phyloP scores from a whole-genome alignment of 53 echinoderm and acorn worm species.

The Arbacia lixula region DNA sequence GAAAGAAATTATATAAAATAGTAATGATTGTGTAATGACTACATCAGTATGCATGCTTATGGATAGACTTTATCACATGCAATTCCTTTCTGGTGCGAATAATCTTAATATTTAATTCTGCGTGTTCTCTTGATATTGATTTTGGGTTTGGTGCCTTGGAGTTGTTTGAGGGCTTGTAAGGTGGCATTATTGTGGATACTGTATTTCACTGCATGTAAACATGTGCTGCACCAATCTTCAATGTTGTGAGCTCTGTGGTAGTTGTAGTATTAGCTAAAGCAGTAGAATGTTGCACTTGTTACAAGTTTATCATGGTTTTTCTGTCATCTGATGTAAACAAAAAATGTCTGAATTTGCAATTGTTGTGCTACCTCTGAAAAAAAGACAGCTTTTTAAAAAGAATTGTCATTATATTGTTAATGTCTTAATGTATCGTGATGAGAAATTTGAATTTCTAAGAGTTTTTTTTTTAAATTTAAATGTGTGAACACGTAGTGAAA shows the following conservation, averaged over 20 bases:
- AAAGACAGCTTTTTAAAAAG: conserved; percentile 57
- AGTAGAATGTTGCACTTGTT: conserved; percentile 17
- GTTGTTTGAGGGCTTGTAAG: too few relatives aligned
- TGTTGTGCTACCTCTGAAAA: conserved; percentile 62
- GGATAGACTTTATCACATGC: too few relatives aligned
- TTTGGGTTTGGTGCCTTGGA: too few relatives aligned
- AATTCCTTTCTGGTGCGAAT: too few relatives aligned
- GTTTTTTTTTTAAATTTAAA: conserved; percentile 30
- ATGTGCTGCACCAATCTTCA: conserved; percentile 40
- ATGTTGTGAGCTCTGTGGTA: conserved; percentile 17
- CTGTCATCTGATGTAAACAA: conserved; percentile 9
- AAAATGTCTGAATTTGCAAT: conserved; percentile 57
- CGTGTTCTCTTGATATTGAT: too few relatives aligned
- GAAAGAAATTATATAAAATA: too few relatives aligned
- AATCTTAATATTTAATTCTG: too few relatives aligned
- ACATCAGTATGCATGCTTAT: too few relatives aligned
- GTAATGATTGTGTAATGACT: too few relatives aligned
- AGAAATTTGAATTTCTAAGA: conserved; percentile 53
- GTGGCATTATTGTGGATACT: too few relatives aligned
- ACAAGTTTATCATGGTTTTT: conserved; percentile 14
- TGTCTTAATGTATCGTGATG: conserved; percentile 49
- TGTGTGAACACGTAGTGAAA: conserved; percentile 32
- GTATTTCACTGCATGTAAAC: conserved; percentile 15
- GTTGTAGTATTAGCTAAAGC: conserved; percentile 1
- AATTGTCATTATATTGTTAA: conserved; percentile 48